phyloP scores from a whole-genome alignment of 2,797 vertebrate genomes.

The Philypnodon macrostomus region DNA sequence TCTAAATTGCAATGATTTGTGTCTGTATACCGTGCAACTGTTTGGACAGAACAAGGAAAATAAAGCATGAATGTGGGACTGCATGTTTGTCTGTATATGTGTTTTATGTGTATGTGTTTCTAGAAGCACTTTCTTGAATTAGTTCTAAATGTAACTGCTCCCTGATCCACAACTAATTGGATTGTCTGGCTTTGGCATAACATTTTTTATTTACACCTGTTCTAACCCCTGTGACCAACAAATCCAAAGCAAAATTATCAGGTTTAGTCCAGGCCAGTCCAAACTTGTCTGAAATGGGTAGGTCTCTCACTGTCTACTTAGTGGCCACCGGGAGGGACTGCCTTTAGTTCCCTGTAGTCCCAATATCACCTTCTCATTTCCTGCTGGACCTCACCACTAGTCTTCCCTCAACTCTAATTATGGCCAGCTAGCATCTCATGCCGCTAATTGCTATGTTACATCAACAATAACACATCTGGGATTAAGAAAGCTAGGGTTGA shows the following conservation, averaged over 20 bases:
- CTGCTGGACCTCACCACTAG: conserved; percentile 86
- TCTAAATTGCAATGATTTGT: too few relatives aligned
- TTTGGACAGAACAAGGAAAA: too few relatives aligned
- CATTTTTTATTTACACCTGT: conserved; percentile 4
- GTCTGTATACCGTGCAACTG: too few relatives aligned
- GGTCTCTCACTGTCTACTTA: conserved; percentile 82
- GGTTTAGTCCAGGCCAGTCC: conserved; percentile 88
- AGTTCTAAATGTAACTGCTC: background rate
- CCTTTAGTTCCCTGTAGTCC: conserved; percentile 82
- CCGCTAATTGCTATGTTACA: conserved; percentile 85
- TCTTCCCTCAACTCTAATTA: conserved; percentile 90
- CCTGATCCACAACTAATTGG: conserved; percentile 1
- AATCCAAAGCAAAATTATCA: conserved; percentile 80
- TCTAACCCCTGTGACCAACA: conserved; percentile 4
- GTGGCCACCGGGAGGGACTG: conserved; percentile 70
- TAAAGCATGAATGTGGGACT: too few relatives aligned
- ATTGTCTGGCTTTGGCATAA: background rate
- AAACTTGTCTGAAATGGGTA: conserved; percentile 91
- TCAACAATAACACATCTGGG: conserved; percentile 77
- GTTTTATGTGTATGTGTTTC: too few relatives aligned
- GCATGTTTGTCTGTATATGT: too few relatives aligned
- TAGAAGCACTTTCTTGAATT: too few relatives aligned
- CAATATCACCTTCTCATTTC: conserved; percentile 86
- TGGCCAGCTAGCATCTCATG: conserved; percentile 64
- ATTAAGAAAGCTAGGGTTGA: too few relatives aligned